Conservation (phyloP, 2,888 invertebrate species). For the Ophioninae sp. region DNA sequence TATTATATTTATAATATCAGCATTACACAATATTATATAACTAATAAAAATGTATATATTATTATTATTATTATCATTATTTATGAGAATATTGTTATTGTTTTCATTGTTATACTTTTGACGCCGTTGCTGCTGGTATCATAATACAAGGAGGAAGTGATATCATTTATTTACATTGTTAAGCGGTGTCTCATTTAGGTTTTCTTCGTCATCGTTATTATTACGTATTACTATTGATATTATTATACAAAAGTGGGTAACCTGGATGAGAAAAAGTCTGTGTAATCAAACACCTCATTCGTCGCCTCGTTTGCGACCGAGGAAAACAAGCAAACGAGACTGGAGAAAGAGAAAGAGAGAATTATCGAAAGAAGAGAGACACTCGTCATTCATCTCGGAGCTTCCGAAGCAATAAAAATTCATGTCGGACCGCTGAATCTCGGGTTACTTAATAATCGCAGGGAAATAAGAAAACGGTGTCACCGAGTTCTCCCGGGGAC, state of each 20-base stretch:
- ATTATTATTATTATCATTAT: too few species aligned
- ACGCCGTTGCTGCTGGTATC: too few species aligned
- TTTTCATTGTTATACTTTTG: too few species aligned
- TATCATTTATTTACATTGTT: too few species aligned
- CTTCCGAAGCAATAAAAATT: slow-evolving; percentile 48
- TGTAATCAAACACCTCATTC: slow-evolving; percentile 58
- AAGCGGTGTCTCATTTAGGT: background rate
- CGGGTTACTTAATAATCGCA: slow-evolving; percentile 61
- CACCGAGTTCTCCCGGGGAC: slow-evolving; percentile 13
- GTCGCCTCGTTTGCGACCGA: slow-evolving; percentile 28
- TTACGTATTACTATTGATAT: slow-evolving; percentile 17
- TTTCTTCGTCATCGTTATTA: slow-evolving; percentile 6
- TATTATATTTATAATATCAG: too few species aligned
- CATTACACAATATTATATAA: too few species aligned
- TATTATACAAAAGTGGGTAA: slow-evolving; percentile 50
- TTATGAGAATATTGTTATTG: too few species aligned
- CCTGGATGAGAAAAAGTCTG: slow-evolving; percentile 16
- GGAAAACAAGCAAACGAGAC: background rate
- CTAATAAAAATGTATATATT: too few species aligned
- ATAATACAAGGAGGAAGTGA: too few species aligned
- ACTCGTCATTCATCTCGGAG: slow-evolving; percentile 42
- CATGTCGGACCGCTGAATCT: slow-evolving; percentile 50
- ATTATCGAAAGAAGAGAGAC: slow-evolving; percentile 11
- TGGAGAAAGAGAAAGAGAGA: slow-evolving; percentile 1
- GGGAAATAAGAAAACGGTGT: slow-evolving; percentile 53